Conservation (phyloP, 2,888 invertebrate species). For the Cantharis rustica region DNA sequence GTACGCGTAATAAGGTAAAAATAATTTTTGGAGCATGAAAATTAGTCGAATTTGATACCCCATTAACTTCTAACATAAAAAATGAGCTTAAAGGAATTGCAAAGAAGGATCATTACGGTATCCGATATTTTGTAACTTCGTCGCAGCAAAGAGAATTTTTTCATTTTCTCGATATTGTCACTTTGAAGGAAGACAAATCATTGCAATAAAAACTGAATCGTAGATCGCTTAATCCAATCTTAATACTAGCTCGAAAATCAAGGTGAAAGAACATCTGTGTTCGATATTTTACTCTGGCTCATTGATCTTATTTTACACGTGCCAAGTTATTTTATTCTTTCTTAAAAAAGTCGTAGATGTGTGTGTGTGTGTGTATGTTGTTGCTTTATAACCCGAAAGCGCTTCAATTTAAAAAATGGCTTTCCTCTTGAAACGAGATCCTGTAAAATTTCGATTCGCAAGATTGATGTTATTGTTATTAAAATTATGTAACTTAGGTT, state of each 20-base stretch:
- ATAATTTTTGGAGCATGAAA: background rate
- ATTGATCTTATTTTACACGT: slow-evolving; percentile 34
- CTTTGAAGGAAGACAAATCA: slow-evolving; percentile 22
- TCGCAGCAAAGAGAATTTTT: background rate
- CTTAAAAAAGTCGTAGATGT: background rate
- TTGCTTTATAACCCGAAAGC: slow-evolving; percentile 19
- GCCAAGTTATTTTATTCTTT: slow-evolving; percentile 15
- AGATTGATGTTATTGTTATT: background rate
- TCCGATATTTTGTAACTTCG: background rate
- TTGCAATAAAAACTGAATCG: slow-evolving; percentile 21
- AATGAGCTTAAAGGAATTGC: background rate
- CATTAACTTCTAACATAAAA: background rate
- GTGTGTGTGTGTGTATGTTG: background rate
- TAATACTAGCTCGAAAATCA: slow-evolving; percentile 21
- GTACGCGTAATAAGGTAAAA: background rate
- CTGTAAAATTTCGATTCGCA: background rate
- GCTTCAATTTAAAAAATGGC: slow-evolving; percentile 19
- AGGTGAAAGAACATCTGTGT: slow-evolving; percentile 32
- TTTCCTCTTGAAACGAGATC: slow-evolving; percentile 15
- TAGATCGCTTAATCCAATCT: slow-evolving; percentile 21
- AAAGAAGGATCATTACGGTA: background rate
- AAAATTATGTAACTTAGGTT: background rate
- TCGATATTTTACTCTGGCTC: slow-evolving; percentile 34
- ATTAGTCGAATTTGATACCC: background rate
- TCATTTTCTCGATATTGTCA: background rate